Percentiles rank a stretch among this genome's conserved stretches.
Evolutionary conservation across 2,888 invertebrate genomes (phyloP).

Genomic region (Augochlorella aurata): DNA sequence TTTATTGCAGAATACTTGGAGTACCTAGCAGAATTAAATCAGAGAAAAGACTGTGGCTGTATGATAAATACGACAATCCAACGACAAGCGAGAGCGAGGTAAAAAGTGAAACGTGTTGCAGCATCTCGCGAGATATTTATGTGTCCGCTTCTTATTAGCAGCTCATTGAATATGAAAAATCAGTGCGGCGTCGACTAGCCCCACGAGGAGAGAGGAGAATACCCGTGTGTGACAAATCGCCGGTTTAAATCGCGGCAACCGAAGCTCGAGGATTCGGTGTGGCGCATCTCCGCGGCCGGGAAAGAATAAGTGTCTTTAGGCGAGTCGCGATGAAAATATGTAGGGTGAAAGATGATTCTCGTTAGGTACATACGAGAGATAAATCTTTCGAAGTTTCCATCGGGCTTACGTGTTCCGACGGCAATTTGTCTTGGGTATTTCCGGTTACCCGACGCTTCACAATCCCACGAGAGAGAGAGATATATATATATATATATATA

Average conservation of each 20-base stretch:
- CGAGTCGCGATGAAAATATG: slow-evolving; percentile 1
- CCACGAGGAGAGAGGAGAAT: neutral
- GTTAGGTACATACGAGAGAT: slow-evolving; percentile 30
- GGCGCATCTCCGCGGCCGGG: neutral
- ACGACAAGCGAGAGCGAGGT: no score
- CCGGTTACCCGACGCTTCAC: slow-evolving; percentile 16
- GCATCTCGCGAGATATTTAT: neutral
- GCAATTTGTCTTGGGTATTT: slow-evolving; percentile 59
- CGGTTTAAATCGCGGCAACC: neutral
- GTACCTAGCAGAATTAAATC: no score
- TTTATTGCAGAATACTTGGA: no score
- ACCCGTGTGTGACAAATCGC: neutral
- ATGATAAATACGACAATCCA: no score
- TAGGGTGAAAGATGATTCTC: slow-evolving; percentile 34
- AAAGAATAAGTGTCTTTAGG: slow-evolving; percentile 3
- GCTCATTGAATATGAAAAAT: neutral
- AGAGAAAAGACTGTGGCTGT: no score
- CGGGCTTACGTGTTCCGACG: slow-evolving; percentile 26
- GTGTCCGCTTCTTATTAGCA: neutral
- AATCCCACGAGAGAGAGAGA: slow-evolving; percentile 20
- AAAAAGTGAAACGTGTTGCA: no score
- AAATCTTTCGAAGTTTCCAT: slow-evolving; percentile 38
- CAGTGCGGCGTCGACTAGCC: neutral
- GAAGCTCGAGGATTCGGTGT: neutral
- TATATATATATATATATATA: neutral